These are phyloP conservation scores for Chiloscyllium punctatum DNA, from an alignment of 2,797 vertebrate species.

Conservation along the genomic window DNA sequence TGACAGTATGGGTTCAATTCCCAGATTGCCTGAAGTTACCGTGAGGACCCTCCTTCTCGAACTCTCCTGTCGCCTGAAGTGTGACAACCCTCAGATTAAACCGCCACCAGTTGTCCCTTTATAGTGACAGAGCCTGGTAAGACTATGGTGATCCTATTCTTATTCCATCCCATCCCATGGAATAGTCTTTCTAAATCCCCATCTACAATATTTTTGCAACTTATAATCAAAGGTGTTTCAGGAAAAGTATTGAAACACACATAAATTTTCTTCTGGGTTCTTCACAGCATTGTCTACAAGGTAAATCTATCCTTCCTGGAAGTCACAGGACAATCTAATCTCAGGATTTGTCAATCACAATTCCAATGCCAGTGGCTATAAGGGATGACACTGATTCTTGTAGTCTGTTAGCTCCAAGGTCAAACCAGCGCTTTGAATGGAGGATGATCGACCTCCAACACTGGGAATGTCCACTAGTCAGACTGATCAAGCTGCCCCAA, in stretches of 20 bases:
- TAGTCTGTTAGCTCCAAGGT: not conserved
- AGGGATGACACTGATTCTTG: not conserved
- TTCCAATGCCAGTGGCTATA: not conserved
- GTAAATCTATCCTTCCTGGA: not conserved
- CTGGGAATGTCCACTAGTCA: not conserved
- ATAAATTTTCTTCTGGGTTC: not conserved
- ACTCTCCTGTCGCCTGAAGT: too few relatives aligned
- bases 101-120: too few relatives aligned
- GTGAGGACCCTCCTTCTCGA: too few relatives aligned
- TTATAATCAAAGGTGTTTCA: not conserved
- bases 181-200: not conserved
- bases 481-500: not conserved
- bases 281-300: not conserved
- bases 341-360: not conserved
- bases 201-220: not conserved
- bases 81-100: too few relatives aligned
- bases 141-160: too few relatives aligned
- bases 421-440: not conserved
- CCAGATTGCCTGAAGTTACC: too few relatives aligned
- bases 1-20: too few relatives aligned
- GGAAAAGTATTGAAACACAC: not conserved
- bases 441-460: not conserved
- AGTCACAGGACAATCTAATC: not conserved
- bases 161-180: not conserved
- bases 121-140: too few relatives aligned